Percentiles rank a stretch among this genome's conserved stretches.
Conservation (phyloP, 1,140 invertebrate genomes). For the Cydia fagiglandana region DNA sequence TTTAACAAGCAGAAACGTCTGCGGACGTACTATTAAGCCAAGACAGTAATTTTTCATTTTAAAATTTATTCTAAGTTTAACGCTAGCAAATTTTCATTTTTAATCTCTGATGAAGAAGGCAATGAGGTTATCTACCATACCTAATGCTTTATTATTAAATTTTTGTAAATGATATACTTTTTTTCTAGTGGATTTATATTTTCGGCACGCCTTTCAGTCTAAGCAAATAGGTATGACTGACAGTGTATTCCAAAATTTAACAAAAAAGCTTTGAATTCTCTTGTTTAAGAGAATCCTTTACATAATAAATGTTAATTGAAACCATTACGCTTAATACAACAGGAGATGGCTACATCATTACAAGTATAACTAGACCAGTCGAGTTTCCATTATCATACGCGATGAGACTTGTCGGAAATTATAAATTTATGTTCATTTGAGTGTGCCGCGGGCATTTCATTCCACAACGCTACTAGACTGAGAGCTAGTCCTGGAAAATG, state of each 20-base stretch:
- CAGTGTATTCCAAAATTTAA: neutral
- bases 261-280: neutral
- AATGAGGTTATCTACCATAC: no score
- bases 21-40: no score
- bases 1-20: no score
- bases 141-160: no score
- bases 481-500: neutral
- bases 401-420: conserved; percentile 59
- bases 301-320: neutral
- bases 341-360: conserved; percentile 51
- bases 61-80: no score
- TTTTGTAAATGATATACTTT: no score
- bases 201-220: no score
- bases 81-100: no score
- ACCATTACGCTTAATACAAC: neutral
- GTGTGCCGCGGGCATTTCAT: conserved; percentile 31
- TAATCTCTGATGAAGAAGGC: no score
- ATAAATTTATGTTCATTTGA: conserved; percentile 58
- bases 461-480: conserved; percentile 15
- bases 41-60: no score
- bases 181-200: no score
- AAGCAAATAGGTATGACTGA: no score
- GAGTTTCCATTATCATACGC: conserved; percentile 68
- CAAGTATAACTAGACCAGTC: conserved; percentile 49
- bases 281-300: neutral